Conservation (phyloP, 2,797 vertebrate genomes). For the Amphiprion clarkii region DNA sequence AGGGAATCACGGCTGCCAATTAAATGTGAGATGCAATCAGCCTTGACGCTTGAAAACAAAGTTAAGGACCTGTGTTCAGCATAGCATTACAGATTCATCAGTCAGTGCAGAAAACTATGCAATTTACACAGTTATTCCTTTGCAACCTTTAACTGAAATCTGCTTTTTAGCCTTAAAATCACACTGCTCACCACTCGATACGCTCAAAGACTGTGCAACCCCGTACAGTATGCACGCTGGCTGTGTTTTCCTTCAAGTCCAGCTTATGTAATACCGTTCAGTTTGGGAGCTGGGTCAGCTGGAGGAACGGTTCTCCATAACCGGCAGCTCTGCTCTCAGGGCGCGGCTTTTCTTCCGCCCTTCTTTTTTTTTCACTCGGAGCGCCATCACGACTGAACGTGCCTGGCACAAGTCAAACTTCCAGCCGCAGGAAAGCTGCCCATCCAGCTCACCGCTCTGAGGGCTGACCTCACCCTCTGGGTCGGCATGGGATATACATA, state of each 20-base stretch:
- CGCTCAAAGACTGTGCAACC: constrained; percentile 31
- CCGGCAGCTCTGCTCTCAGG: constrained; percentile 41
- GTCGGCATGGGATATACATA: constrained; percentile 60
- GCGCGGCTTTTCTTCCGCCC: constrained; percentile 22
- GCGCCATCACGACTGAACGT: constrained; percentile 14
- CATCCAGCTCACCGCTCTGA: constrained; percentile 30
- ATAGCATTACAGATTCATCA: constrained; percentile 16
- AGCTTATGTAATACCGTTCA: constrained; percentile 61
- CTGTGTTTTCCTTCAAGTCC: constrained; percentile 46
- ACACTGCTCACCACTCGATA: neutral
- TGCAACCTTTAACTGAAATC: neutral
- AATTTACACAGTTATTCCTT: neutral
- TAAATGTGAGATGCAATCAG: constrained; percentile 54
- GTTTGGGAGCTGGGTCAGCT: constrained; percentile 64
- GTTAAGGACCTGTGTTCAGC: neutral
- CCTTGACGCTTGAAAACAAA: constrained; percentile 27
- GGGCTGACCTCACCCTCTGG: constrained; percentile 59
- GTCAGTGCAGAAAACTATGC: neutral
- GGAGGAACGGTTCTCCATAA: constrained; percentile 49
- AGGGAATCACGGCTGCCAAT: constrained; percentile 53
- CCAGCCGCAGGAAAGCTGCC: constrained; percentile 41
- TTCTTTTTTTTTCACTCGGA: neutral
- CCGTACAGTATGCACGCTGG: neutral
- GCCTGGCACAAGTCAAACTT: constrained; percentile 42
- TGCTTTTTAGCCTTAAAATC: constrained; percentile 1